Evolutionary conservation across 2,113 vertebrate genomes (phyloP), one percentile per base, ranked within the genome.

Genomic region (Penelope pileata): DNA sequence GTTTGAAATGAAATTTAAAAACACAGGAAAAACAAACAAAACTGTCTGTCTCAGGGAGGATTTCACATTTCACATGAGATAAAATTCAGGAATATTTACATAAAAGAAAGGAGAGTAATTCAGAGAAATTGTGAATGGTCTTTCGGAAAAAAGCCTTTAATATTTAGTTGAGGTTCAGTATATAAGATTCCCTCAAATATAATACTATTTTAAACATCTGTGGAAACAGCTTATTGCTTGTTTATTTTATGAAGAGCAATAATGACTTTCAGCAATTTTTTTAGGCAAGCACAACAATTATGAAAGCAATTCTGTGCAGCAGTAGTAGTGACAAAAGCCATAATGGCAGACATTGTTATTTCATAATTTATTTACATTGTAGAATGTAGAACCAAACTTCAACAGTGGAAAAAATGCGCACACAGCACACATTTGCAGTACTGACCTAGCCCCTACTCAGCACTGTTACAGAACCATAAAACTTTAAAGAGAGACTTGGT

Each of bases 251-350:
- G 84, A 68, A 62, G 67, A 94, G 23, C 88, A 96, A 83, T 92
- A 93, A 86, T 90, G 93, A 88, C 88, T 88, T 97, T 94, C 88
- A 92, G 17, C 58, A 86, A 21, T 40, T 67, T 91, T 96, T 91
- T 96, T 87, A 76, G 68, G 40, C 75, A 95, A 69, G 29, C 34
- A 62, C 30, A 92, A 86, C 48, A 69, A 90, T 60, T 73, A 32
- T 47, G 21, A 42, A 91, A 88, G 27, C 9, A 89, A 56, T 93
- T 74, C 34, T 73, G 4, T 81, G 21, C 27, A 78, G 23, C 18
- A 62, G 8, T 51, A 64, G n/a, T 53, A 69, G 87, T 38, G 36
- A n/a, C 82, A 87, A 88, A 85, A 92, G 23, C 78, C 47, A 29
- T 87, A 85, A 78, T 66, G 76, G 62, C n/a, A 80, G 32, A 60